phyloP scores from a whole-genome alignment of 2,113 vertebrate species.

The Hydrochoerus hydrochaeris region DNA sequence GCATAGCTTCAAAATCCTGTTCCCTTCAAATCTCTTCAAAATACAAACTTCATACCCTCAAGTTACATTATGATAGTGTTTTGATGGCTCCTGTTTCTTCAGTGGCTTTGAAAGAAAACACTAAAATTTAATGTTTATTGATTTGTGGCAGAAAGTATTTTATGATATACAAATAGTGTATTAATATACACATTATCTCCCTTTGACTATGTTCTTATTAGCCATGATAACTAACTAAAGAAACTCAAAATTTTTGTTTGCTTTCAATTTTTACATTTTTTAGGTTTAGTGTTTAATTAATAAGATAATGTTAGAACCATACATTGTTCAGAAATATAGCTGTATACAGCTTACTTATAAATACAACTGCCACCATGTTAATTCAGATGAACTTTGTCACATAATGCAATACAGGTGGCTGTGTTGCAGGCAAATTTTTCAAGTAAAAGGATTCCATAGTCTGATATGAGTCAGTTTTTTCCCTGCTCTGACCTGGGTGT shows the following conservation, averaged over 20 bases:
- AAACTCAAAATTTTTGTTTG: neutral
- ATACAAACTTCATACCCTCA: neutral
- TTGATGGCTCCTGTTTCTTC: neutral
- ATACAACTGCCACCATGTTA: neutral
- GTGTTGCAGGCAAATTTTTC: neutral
- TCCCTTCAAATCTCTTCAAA: neutral
- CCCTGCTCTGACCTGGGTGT: neutral
- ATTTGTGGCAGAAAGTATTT: neutral
- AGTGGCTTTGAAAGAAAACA: constrained; percentile 21
- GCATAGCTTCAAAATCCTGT: neutral
- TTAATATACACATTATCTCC: neutral
- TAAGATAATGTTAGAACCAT: neutral
- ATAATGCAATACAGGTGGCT: neutral
- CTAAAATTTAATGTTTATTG: neutral
- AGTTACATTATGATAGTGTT: neutral
- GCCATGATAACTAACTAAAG: neutral
- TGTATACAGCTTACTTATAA: neutral
- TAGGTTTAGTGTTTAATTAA: neutral
- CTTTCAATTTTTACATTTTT: constrained; percentile 21
- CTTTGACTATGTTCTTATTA: neutral
- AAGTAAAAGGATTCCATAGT: neutral
- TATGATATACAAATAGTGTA: neutral
- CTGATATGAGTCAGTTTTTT: neutral
- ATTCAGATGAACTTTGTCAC: neutral
- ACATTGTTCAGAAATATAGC: neutral